These are phyloP conservation scores for Callipepla squamata DNA, from an alignment of 2,113 vertebrate genomes.

Conservation along the genomic window DNA sequence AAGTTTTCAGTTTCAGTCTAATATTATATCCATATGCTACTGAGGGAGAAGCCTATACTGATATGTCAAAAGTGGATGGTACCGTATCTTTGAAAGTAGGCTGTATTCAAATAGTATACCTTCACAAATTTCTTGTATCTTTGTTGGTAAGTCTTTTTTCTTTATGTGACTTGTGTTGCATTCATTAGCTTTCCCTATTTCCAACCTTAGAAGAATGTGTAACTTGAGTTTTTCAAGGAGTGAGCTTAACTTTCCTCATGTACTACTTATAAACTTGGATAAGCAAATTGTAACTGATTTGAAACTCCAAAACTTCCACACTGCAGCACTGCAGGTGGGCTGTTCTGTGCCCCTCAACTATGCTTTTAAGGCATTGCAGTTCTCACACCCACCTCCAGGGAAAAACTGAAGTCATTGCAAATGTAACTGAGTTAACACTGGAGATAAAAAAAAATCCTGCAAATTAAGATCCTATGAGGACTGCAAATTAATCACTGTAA, in stretches of 20 bases:
- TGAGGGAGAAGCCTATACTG: slow-evolving; percentile 85
- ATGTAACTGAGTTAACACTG: neutral
- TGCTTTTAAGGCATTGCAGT: neutral
- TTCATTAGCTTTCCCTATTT: neutral
- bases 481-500: neutral
- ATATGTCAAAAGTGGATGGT: slow-evolving; percentile 92
- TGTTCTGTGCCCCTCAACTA: neutral
- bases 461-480: neutral
- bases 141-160: slow-evolving; percentile 84
- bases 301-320: neutral
- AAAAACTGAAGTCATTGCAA: neutral
- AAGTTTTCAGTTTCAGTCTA: slow-evolving; percentile 94
- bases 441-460: neutral
- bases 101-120: slow-evolving; percentile 93
- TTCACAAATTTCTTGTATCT: slow-evolving; percentile 92
- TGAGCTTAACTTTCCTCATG: neutral
- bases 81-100: slow-evolving; percentile 87
- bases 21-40: slow-evolving; percentile 87
- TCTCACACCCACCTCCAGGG: neutral
- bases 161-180: neutral
- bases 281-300: neutral
- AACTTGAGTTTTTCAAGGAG: neutral
- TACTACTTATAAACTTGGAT: neutral
- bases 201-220: neutral
- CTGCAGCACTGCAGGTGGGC: neutral